Base-by-base conservation (phyloP, 2,797 vertebrate species). In the Stomatorhinus walkeri region DNA sequence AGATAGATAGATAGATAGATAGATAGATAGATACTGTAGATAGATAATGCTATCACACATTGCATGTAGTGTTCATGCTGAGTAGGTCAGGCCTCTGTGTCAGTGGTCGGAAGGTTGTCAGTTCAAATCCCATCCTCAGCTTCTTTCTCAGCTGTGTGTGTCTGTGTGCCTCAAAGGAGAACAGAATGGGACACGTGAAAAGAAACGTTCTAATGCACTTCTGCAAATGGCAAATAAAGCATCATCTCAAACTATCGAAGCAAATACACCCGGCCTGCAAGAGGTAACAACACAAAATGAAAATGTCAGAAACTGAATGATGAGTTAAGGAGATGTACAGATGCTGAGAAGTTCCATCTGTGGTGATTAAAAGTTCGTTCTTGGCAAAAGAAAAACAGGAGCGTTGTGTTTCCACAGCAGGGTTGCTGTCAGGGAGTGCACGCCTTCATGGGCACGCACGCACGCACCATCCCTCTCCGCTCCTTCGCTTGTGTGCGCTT, bases 331-430 rank as follows among this genome's bases (percentile, higher is more conserved):
- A 32, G 14, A 68, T 68, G 61, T 68, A 56, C 36, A 84, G 76
- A 59, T 28, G n/a, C 24, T 51, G 16, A 68, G 52, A n/a, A 5
- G 54, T 28, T 56, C 56, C 40, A 51, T 85, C 59, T 89, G 43
- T 10, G 22, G 1, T 3, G 43, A 16, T 19, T 61, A 89, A 61
- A 32, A 51, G 88, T 24, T 48, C 7, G 5, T 10, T 68, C 46
- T 28, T 24, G 12, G 88, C 9, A 76, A 87, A 72, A 40, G 59
- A 54, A 76, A 86, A 76, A 89, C 59, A 89, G 83, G 24, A 46
- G 46, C 56, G 24, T 32, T 85, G 28, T 64, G 88, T 51, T 83
- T 56, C 9, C 51, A 64, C 54, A 0, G 81, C 43, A 14, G 76
- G 79, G 40, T 16, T 86, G 59, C 43, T 6, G 64, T 22, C 46